These are phyloP conservation scores for Perizoma affinitatum DNA, from an alignment of 2,888 invertebrate genomes.

Conservation along the genomic window DNA sequence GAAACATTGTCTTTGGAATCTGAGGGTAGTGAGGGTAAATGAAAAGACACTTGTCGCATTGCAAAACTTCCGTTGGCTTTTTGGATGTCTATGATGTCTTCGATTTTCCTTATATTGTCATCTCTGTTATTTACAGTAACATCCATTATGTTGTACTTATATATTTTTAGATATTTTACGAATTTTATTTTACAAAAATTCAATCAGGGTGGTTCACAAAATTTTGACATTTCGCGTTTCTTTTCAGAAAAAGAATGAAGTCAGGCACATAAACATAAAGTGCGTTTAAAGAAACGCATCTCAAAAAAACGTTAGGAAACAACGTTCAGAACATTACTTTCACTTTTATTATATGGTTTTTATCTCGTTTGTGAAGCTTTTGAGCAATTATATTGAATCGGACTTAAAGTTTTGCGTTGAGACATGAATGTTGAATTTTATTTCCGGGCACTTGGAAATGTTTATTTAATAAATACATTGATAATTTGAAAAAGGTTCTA, in stretches of 20 bases:
- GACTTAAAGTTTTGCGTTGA: no score
- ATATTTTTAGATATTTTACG: conserved; percentile 48
- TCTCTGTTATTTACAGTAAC: conserved; percentile 40
- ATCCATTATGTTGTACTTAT: conserved; percentile 53
- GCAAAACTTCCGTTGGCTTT: conserved; percentile 68
- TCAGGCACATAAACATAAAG: no score
- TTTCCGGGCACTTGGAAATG: no score
- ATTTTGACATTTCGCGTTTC: conserved; percentile 31
- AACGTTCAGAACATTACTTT: no score
- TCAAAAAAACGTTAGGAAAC: no score
- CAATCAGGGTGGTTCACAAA: conserved; percentile 45
- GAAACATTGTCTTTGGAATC: conserved; percentile 55
- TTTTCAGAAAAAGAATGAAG: background rate
- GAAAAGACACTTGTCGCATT: conserved; percentile 67
- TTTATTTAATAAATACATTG: no score
- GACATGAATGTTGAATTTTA: no score
- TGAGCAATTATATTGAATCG: no score
- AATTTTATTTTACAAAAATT: conserved; percentile 49
- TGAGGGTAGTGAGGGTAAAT: conserved; percentile 59
- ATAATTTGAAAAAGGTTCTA: no score
- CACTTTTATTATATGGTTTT: no score
- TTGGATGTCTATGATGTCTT: conserved; percentile 76
- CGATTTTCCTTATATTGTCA: conserved; percentile 68
- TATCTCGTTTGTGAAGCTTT: no score
- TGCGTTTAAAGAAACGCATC: no score